These are phyloP conservation scores for Ganaspis sp. DNA, from an alignment of 1,140 invertebrate genomes.

Conservation along the genomic window DNA sequence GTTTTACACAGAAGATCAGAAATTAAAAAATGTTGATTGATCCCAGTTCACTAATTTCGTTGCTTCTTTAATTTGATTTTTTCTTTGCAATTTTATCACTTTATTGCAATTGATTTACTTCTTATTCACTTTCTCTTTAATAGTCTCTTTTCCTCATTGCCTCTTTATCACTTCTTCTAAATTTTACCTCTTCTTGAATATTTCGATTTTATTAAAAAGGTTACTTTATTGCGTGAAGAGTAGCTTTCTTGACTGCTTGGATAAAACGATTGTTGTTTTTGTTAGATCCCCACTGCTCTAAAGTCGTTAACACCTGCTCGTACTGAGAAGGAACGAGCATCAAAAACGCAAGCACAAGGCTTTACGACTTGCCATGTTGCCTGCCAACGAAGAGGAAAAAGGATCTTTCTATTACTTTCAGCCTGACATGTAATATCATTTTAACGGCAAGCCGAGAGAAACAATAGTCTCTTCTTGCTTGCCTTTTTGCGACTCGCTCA, in stretches of 20 bases:
- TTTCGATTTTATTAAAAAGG: background rate
- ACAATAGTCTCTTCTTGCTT: conserved; percentile 25
- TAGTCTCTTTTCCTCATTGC: background rate
- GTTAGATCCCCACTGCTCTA: background rate
- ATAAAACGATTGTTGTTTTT: background rate
- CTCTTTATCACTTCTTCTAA: no score
- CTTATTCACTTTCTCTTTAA: no score
- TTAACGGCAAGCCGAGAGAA: conserved; percentile 43
- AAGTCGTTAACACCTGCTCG: conserved; percentile 21
- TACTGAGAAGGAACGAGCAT: background rate
- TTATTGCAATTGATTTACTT: no score
- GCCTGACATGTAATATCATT: conserved; percentile 53
- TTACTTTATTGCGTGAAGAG: background rate
- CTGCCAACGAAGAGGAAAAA: conserved; percentile 40
- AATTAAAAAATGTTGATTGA: no score
- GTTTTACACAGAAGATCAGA: no score
- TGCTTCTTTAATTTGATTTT: no score
- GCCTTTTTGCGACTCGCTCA: conserved; percentile 38
- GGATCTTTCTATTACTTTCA: conserved; percentile 54
- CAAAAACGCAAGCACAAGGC: background rate
- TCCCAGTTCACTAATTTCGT: no score
- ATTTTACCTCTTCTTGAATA: no score
- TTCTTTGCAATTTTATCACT: no score
- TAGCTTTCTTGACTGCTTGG: background rate
- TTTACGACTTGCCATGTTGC: conserved; percentile 23